Percentiles rank a stretch among this genome's conserved stretches.
phyloP scores from a whole-genome alignment of 2,888 invertebrate species.

The Caenorhabditis zanzibari region DNA sequence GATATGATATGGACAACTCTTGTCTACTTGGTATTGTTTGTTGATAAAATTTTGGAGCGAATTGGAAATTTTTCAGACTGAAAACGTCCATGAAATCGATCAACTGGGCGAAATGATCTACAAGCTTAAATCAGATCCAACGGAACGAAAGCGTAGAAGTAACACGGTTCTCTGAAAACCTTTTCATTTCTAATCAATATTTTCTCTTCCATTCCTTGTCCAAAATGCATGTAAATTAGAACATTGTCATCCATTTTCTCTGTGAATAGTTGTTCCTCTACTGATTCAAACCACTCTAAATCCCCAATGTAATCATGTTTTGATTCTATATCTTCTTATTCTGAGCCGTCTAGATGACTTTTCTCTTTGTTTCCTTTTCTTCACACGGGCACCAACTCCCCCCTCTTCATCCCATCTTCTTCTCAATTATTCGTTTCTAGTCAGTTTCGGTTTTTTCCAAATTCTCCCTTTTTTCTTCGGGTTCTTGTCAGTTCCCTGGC shows the following conservation, averaged over 20 bases:
- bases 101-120: constrained; percentile 73
- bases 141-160: constrained; percentile 72
- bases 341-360: constrained; percentile 24
- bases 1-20: constrained; percentile 81
- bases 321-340: background rate
- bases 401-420: constrained; percentile 5
- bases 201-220: constrained; percentile 4
- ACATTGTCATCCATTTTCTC: constrained; percentile 19
- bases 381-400: constrained; percentile 17
- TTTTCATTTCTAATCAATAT: background rate
- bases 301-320: constrained; percentile 31
- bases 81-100: constrained; percentile 73
- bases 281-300: background rate
- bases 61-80: constrained; percentile 62
- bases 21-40: constrained; percentile 71
- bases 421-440: constrained; percentile 22
- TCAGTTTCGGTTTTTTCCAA: constrained; percentile 11
- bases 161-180: constrained; percentile 72
- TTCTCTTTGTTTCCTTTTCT: background rate
- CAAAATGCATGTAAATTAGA: constrained; percentile 55
- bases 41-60: background rate
- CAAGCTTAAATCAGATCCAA: constrained; percentile 70
- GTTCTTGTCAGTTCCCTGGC: constrained; percentile 34
- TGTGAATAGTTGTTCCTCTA: constrained; percentile 27
- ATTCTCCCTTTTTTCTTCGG: constrained; percentile 5